Percentiles rank a stretch among this genome's conserved stretches.
Evolutionary conservation across 1,140 invertebrate genomes (phyloP).

Genomic region (Meloidogyne exigua): DNA sequence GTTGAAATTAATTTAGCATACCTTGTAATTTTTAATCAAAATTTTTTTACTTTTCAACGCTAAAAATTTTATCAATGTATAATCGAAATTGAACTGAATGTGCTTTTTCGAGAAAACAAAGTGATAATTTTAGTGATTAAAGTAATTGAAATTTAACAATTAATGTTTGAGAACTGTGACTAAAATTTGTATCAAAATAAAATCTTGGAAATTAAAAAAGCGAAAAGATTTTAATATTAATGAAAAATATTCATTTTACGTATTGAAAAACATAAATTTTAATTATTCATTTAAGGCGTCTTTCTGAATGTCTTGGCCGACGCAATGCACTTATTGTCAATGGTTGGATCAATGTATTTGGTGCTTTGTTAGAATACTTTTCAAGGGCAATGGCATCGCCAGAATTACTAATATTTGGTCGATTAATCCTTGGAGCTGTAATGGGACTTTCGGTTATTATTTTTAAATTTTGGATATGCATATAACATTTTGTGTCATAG

Average conservation of each 20-base stretch:
- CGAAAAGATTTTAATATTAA: too few relatives aligned
- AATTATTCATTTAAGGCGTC: too few relatives aligned
- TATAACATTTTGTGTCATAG: too few relatives aligned
- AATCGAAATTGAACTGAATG: neutral
- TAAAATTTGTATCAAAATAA: too few relatives aligned
- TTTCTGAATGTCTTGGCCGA: conserved; percentile 53
- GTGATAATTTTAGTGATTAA: too few relatives aligned
- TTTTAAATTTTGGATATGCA: neutral
- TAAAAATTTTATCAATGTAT: neutral
- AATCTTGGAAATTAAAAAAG: too few relatives aligned
- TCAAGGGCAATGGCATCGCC: conserved; percentile 54
- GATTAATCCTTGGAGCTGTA: conserved; percentile 57
- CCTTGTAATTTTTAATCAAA: neutral
- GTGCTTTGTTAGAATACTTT: conserved; percentile 50
- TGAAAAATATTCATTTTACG: too few relatives aligned
- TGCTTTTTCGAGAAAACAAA: too few relatives aligned
- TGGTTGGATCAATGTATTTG: conserved; percentile 58
- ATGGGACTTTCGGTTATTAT: conserved; percentile 63
- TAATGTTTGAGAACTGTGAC: too few relatives aligned
- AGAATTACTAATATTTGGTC: conserved; percentile 56
- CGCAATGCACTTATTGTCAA: conserved; percentile 57
- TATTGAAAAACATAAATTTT: too few relatives aligned
- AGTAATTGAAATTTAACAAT: too few relatives aligned
- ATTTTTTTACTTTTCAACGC: neutral
- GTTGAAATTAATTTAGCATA: neutral